Conservation (phyloP, 2,113 vertebrate genomes). For the Calidris pygmaea region DNA sequence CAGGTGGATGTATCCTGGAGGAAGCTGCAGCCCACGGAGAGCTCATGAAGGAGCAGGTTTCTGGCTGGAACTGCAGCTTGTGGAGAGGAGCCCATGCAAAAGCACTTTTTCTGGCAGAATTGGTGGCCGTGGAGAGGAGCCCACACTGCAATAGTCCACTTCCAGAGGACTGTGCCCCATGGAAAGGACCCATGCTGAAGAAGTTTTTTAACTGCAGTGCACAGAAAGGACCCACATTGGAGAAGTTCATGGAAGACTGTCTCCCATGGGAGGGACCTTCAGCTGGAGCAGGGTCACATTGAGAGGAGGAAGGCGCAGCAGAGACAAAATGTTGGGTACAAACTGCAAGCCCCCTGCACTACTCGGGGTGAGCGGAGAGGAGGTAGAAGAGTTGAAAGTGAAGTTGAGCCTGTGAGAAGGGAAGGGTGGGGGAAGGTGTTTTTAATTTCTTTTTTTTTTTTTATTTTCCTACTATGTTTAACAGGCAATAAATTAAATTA, state of each 20-base stretch:
- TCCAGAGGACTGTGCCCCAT: not conserved
- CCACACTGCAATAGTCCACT: not conserved
- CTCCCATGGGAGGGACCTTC: fast-evolving
- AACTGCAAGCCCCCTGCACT: not conserved
- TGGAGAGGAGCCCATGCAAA: not conserved
- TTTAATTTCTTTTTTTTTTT: not conserved
- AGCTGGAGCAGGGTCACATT: not conserved
- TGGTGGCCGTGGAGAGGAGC: not conserved
- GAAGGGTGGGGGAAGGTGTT: not conserved
- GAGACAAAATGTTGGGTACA: not conserved
- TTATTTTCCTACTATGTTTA: not conserved
- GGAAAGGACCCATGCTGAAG: not conserved
- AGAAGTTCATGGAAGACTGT: not conserved
- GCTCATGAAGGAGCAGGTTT: not conserved
- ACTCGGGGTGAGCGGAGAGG: fast-evolving
- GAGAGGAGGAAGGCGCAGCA: not conserved
- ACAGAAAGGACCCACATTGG: not conserved
- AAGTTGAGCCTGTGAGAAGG: not conserved
- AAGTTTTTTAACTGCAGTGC: not conserved
- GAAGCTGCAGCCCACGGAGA: not conserved
- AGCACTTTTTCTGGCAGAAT: not conserved
- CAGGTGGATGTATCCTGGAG: not conserved
- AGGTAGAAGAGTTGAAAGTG: not conserved
- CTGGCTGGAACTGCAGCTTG: not conserved
- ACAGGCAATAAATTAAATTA: not conserved